Base-by-base conservation (phyloP, 1,140 invertebrate species). In the Pteromalus puparum region DNA sequence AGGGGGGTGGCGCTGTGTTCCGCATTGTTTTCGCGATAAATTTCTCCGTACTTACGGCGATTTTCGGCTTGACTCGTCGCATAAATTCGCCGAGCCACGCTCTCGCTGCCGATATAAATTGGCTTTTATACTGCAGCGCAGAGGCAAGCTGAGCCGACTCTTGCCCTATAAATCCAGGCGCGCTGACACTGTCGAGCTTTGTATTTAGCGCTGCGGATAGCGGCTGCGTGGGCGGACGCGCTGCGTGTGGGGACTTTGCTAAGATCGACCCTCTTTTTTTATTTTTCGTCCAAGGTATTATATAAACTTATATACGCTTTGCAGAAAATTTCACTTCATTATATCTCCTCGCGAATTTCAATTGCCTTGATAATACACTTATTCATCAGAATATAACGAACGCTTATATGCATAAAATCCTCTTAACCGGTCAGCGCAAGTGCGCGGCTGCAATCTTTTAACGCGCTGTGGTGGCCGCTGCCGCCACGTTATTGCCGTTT, bases 1-100 rank as follows among this genome's bases (percentile, higher is more conserved):
- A 24, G 24, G 34, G 42, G n/a, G 7, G 13, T 65, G 38, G 46
- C 18, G 85, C 82, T 76, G 80, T 76, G 80, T 86, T 84, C 84
- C 82, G 86, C 85, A 90, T 90, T 90, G 90, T 91, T 90, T 91
- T 89, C 87, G 86, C 87, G 87, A 91, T 91, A 90, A 90, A 90
- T 91, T 88, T 67, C 21, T 24, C 61, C 21, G n/a, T 30, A n/a
- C 46, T 67, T 67, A 65, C 85, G 38, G 78, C 84, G 87, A 86
- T 85, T 88, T 88, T 87, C 85, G 84, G 85, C 87, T 89, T 28
- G 88, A 88, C 87, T 85, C 72, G 74, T 77, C 74, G 74, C 77
- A 87, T 84, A 83, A 86, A 85, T 83, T 82, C 87, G 84, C 81
- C 78, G 75, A 48, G 75, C 75, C 38, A 81, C 61, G 21, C 74